Evolutionary conservation across 1,140 invertebrate genomes (phyloP), one percentile per base, ranked within the genome.

Genomic region (Drosophila biarmipes): DNA sequence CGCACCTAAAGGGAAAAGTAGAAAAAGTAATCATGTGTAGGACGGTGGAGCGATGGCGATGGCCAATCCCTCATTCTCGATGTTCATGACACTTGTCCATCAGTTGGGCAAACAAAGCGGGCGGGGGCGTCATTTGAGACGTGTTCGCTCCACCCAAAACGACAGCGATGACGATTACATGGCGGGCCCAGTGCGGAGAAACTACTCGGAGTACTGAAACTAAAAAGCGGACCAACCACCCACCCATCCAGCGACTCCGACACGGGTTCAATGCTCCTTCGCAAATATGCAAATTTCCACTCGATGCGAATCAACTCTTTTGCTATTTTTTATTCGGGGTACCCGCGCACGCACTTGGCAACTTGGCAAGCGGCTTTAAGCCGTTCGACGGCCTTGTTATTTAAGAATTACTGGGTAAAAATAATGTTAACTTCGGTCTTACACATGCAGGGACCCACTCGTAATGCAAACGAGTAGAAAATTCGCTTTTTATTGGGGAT

Each of bases 11-110:
- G 54, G 34, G 10, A 27, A 46, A 48, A 48, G 27, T 31, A 19
- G 46, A 19, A 48, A 46, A 71, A 46, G 66, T 55, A 56, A 56
- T 71, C 42, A 56, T 56, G 42, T 62, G 35, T 37, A 38, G 58
- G 38, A 10, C 24, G 6, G 8, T 43, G 40, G 38, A 8, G n/a
- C 15, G 38, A 21, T 27, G 51, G 11, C 17, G 35, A 24, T 21
- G 52, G 78, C 82, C 82, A 78, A 81, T 76, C 82, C 81, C 78
- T 77, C 75, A 54, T 64, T 64, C 54, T 75, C 55, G 56, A 19
- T 63, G 77, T 64, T 76, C 82, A 75, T 89, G 84, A 89, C 82
- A 87, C 82, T 87, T 87, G 82, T 87, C 82, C 82, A 87, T 87
- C 82, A 87, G 61, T 64, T 71, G 52, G 57, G 54, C 78, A 73